These are phyloP conservation scores for Phocides pigmalion DNA, from an alignment of 1,140 invertebrate species.

Conservation along the genomic window DNA sequence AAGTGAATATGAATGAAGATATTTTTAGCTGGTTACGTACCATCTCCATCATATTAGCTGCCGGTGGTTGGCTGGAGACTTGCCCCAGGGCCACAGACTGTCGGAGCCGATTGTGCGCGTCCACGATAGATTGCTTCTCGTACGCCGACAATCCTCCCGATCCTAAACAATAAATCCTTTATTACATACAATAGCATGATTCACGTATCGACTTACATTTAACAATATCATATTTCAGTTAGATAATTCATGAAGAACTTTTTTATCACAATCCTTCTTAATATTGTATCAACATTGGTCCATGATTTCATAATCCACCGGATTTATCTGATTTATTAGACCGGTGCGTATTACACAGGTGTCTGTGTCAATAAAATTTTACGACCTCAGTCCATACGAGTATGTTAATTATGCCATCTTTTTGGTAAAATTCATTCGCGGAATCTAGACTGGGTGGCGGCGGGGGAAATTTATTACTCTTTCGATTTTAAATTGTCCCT, in stretches of 20 bases:
- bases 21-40: constrained; percentile 76
- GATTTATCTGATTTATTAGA: constrained; percentile 65
- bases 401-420: constrained; percentile 65
- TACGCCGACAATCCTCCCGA: constrained; percentile 87
- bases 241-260: background rate
- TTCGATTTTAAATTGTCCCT: constrained; percentile 34
- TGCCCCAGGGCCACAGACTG: constrained; percentile 91
- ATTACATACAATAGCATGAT: constrained; percentile 1
- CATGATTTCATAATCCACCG: constrained; percentile 58
- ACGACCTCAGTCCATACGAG: constrained; percentile 65
- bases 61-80: constrained; percentile 89
- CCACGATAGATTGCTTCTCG: constrained; percentile 90
- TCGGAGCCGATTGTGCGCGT: constrained; percentile 91
- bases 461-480: constrained; percentile 54
- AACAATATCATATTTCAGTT: background rate
- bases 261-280: too few relatives aligned
- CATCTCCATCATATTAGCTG: constrained; percentile 93
- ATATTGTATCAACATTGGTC: constrained; percentile 44
- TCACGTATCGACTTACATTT: background rate
- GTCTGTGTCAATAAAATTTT: constrained; percentile 76
- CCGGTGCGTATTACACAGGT: constrained; percentile 67
- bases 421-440: constrained; percentile 54
- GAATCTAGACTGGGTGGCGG: constrained; percentile 76
- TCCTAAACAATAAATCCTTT: constrained; percentile 73
- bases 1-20: constrained; percentile 10